Base-by-base conservation (phyloP, 2,113 vertebrate species). In the Pollachius pollachius region DNA sequence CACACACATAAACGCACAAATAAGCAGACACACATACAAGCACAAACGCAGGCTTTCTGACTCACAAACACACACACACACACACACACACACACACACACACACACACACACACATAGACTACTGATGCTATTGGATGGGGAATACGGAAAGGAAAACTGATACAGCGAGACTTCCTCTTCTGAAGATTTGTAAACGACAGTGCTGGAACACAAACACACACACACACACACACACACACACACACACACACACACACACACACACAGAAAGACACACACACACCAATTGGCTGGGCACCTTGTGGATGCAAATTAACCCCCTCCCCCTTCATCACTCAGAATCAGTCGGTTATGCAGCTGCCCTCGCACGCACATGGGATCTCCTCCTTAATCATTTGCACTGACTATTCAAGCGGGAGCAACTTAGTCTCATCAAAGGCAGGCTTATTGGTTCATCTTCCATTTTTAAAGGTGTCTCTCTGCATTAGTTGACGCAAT, bases 231-330 rank as follows among this genome's bases (percentile, higher is more conserved):
- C 27, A 13, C 15, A 25, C 61, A 63, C 37, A 63, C 41, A 70
- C 37, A 64, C 21, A 41, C 34, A 23, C 60, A 69, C 57, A 61
- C 5, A 34, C 34, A 61, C 34, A 54, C 48, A 34, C 60, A 62
- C 68, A 60, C 30, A 72, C 66, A n/a, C 66, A 68, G 7, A 41
- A 4, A 21, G 8, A 68, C 52, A 57, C 25, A 21, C 21, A 19
- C 60, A 62, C 12, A 4, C 4, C 15, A 57, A 2, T 57, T 57
- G 56, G 15, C 56, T 57, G 7, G 41, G 41, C 9, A 48, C 41
- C 41, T 34, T 34, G 30, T 34, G 30, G 30, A 34, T 34, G 30
- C 30, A 34, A 34, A 34, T 34, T 34, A 34, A 34, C 41, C 41
- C 41, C 41, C 8, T 9, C 41, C 41, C 18, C 16, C 56, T n/a